phyloP scores from a whole-genome alignment of 2,797 vertebrate genomes.

The Phoeniculus purpureus region DNA sequence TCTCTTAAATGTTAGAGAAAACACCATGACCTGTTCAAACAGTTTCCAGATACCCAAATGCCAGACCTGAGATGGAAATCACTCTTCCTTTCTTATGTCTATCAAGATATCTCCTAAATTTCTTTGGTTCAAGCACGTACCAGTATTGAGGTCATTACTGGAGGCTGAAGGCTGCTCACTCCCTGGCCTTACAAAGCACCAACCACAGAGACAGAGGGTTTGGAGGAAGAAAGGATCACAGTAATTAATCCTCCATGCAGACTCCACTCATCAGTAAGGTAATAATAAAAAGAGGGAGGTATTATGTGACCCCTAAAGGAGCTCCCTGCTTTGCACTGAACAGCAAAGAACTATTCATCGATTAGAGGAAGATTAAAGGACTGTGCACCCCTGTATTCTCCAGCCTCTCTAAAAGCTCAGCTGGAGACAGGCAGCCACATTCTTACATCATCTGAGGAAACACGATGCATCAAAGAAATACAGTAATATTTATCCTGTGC shows the following conservation, averaged over 20 bases:
- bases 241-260: neutral
- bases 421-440: neutral
- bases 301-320: neutral
- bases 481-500: neutral
- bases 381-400: neutral
- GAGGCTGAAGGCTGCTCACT: neutral
- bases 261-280: neutral
- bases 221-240: neutral
- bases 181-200: neutral
- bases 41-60: neutral
- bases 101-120: neutral
- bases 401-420: neutral
- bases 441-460: neutral
- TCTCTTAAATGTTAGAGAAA: neutral
- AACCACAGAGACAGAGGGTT: neutral
- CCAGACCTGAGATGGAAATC: neutral
- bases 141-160: neutral
- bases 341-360: neutral
- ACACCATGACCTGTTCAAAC: neutral
- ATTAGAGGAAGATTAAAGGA: neutral
- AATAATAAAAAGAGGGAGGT: neutral
- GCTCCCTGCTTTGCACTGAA: neutral
- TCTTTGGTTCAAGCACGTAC: neutral
- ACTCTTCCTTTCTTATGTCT: neutral
- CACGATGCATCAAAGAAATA: neutral